These are phyloP conservation scores for Ophonus ardosiacus DNA, from an alignment of 2,888 invertebrate genomes.

Conservation along the genomic window DNA sequence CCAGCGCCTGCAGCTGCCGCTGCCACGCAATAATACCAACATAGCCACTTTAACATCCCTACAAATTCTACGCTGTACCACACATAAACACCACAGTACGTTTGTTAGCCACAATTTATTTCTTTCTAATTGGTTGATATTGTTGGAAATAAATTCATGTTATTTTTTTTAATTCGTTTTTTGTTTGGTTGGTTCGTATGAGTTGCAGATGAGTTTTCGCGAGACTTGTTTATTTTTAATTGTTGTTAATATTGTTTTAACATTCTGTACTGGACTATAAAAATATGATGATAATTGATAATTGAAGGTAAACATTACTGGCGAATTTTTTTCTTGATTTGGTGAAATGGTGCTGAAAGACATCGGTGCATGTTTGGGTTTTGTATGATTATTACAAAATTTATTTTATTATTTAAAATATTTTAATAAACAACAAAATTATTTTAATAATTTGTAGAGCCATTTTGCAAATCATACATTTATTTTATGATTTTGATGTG, in stretches of 20 bases:
- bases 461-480: neutral
- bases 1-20: constrained; percentile 14
- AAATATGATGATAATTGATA: neutral
- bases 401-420: neutral
- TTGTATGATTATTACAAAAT: neutral
- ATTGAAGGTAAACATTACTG: neutral
- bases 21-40: constrained; percentile 58
- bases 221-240: neutral
- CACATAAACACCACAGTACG: constrained; percentile 1
- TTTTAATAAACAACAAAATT: no score
- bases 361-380: neutral
- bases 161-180: constrained; percentile 37
- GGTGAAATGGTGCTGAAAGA: neutral
- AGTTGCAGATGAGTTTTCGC: neutral
- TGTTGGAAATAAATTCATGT: constrained; percentile 41
- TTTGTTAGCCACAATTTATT: neutral
- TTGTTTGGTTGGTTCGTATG: neutral
- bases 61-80: constrained; percentile 19
- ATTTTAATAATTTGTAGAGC: neutral
- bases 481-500: constrained; percentile 21
- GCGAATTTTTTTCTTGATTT: neutral
- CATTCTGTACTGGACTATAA: neutral
- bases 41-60: constrained; percentile 7
- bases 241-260: no score
- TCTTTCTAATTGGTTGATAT: neutral